Percentiles rank a stretch among this genome's conserved stretches.
Conservation (phyloP, 1,140 invertebrate species). For the Pristionchus pacificus region DNA sequence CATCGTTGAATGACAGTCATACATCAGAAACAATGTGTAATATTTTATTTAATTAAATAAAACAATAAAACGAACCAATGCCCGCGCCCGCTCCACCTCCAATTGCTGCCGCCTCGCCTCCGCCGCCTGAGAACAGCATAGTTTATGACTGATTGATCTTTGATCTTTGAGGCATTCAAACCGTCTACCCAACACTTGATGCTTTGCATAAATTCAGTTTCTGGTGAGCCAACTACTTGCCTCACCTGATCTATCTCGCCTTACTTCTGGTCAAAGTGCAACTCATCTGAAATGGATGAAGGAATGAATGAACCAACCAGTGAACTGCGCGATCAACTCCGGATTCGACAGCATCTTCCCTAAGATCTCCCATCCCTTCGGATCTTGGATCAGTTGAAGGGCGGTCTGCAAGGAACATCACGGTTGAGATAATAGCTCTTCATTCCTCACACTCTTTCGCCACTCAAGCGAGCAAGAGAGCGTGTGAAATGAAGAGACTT, state of each 20-base stretch:
- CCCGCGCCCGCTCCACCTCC: conserved; percentile 25
- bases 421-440: not conserved
- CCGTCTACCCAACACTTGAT: too few relatives aligned
- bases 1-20: not conserved
- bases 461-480: not conserved
- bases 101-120: conserved; percentile 6
- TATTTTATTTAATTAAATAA: too few relatives aligned
- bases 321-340: conserved; percentile 53
- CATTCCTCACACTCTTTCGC: not conserved
- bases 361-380: conserved; percentile 54
- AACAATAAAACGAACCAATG: too few relatives aligned
- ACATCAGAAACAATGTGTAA: not conserved
- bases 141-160: too few relatives aligned
- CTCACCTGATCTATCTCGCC: too few relatives aligned
- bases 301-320: conserved; percentile 28
- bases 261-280: conserved; percentile 1
- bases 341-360: conserved; percentile 53
- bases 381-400: conserved; percentile 49
- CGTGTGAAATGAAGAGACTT: not conserved
- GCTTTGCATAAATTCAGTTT: too few relatives aligned
- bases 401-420: conserved; percentile 45
- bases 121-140: conserved; percentile 5
- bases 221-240: too few relatives aligned
- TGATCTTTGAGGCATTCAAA: too few relatives aligned
- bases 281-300: conserved; percentile 15